Percentiles rank a stretch among this genome's conserved stretches.
Conservation (phyloP, 2,113 vertebrate genomes). For the Psophia crepitans region DNA sequence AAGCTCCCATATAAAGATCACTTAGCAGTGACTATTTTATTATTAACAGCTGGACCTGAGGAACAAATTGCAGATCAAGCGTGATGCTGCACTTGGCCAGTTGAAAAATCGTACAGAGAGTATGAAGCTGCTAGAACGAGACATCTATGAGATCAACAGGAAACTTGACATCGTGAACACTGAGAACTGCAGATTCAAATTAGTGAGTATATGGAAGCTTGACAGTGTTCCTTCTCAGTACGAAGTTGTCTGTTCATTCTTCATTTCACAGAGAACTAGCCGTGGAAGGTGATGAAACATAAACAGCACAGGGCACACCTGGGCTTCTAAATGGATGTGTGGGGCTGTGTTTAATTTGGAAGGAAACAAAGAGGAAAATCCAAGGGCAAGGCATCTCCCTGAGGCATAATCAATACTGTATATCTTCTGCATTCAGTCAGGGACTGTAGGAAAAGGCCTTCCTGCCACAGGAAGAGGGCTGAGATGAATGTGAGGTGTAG, state of each 20-base stretch:
- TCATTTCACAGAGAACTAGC: neutral
- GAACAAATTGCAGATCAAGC: neutral
- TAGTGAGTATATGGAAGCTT: constrained; percentile 53
- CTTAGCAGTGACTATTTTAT: neutral
- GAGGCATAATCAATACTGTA: fast-evolving
- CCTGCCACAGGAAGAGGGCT: neutral
- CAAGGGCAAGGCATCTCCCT: neutral
- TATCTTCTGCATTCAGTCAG: neutral
- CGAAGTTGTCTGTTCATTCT: neutral
- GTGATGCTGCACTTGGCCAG: neutral
- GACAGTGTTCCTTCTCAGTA: neutral
- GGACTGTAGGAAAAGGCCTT: neutral
- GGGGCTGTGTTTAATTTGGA: neutral
- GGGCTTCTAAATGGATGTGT: neutral
- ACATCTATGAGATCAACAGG: constrained; percentile 60
- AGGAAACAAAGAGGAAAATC: neutral
- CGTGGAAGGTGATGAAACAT: neutral
- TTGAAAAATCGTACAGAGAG: neutral
- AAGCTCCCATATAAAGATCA: neutral
- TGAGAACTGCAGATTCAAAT: constrained; percentile 69
- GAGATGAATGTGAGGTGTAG: neutral
- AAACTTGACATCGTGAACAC: constrained; percentile 43
- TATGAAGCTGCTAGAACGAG: constrained; percentile 64
- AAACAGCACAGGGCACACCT: neutral
- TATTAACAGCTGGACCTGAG: constrained; percentile 33